Evolutionary conservation across 2,888 invertebrate species (phyloP).

Genomic region (Diarsia rubi): DNA sequence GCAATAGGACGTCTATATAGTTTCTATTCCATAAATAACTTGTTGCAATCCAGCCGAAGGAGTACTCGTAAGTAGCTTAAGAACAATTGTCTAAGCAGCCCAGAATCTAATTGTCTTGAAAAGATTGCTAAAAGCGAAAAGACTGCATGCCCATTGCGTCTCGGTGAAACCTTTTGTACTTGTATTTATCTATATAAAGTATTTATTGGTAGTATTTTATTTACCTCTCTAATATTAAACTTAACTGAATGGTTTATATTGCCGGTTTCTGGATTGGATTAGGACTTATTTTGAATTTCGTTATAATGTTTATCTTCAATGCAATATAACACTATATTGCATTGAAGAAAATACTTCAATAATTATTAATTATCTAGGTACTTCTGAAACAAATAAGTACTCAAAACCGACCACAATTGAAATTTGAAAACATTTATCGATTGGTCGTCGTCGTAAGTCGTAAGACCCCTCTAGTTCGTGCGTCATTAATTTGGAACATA

Average conservation of each 20-base stretch:
- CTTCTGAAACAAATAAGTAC: neutral
- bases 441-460: neutral
- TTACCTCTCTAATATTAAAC: neutral
- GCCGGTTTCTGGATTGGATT: neutral
- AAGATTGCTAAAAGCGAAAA: neutral
- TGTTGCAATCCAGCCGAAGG: neutral
- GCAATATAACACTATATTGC: neutral
- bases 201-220: neutral
- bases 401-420: slow-evolving; percentile 16
- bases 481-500: slow-evolving; percentile 57
- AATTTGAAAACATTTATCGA: slow-evolving; percentile 25
- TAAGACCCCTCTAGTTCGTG: slow-evolving; percentile 6
- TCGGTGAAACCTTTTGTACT: neutral
- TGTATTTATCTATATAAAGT: neutral
- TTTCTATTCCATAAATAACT: neutral
- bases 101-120: neutral
- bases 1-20: neutral
- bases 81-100: neutral
- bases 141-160: neutral
- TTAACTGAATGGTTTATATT: neutral
- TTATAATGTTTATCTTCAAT: no score
- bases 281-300: neutral
- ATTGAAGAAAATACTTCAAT: neutral
- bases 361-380: neutral
- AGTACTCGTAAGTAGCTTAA: neutral